These are phyloP conservation scores for Poecilia gillii DNA, from an alignment of 2,797 vertebrate genomes.

Conservation along the genomic window DNA sequence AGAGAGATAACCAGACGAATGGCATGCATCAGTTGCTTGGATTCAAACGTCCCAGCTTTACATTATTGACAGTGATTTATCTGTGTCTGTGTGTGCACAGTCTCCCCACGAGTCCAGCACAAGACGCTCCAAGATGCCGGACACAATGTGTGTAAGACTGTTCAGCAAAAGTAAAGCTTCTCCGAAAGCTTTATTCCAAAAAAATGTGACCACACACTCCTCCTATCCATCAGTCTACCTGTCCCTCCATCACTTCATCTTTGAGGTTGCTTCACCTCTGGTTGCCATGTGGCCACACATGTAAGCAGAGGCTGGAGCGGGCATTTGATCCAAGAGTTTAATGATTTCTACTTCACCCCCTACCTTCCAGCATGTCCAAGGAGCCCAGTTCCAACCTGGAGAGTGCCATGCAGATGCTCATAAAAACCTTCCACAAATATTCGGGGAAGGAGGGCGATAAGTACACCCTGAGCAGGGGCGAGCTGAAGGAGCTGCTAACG, in stretches of 20 bases:
- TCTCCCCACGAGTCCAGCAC: constrained; percentile 75
- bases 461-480: constrained; percentile 81
- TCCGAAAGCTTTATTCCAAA: constrained; percentile 62
- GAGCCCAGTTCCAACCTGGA: constrained; percentile 84
- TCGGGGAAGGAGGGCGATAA: constrained; percentile 86
- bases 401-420: constrained; percentile 87
- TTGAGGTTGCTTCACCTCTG: constrained; percentile 69
- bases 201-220: constrained; percentile 43
- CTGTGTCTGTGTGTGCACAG: constrained; percentile 81
- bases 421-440: constrained; percentile 87
- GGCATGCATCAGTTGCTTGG: neutral
- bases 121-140: constrained; percentile 81
- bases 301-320: constrained; percentile 70
- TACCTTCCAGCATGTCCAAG: constrained; percentile 80
- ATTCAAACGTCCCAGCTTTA: constrained; percentile 15
- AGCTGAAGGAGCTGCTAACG: constrained; percentile 82
- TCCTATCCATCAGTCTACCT: constrained; percentile 26
- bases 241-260: constrained; percentile 51
- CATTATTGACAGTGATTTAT: constrained; percentile 68
- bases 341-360: constrained; percentile 43
- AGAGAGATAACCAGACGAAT: neutral
- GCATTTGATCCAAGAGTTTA: constrained; percentile 49
- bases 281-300: constrained; percentile 77
- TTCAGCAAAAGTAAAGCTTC: constrained; percentile 62
- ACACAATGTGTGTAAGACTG: constrained; percentile 86